Conservation (phyloP, 2,888 invertebrate genomes). For the Chymomyza procnemis region DNA sequence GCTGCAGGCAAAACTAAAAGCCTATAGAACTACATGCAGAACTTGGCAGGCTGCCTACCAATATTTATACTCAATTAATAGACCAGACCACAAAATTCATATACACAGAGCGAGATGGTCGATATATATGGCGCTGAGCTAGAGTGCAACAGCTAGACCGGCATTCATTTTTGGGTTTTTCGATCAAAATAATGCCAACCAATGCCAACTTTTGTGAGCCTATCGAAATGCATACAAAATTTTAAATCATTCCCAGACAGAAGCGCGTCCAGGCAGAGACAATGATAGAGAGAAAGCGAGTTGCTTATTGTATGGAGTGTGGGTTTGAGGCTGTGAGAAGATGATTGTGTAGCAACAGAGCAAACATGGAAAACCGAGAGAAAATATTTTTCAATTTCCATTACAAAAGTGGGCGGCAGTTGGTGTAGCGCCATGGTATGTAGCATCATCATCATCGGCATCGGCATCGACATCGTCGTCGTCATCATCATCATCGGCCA, state of each 20-base stretch:
- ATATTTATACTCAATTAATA: conserved; percentile 68
- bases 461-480: conserved; percentile 20
- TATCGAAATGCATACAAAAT: conserved; percentile 38
- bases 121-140: too few species aligned
- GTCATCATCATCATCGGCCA: conserved; percentile 13
- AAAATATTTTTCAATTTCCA: conserved; percentile 69
- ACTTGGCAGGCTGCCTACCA: conserved; percentile 27
- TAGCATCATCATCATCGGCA: neutral
- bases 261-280: neutral
- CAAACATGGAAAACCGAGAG: conserved; percentile 54
- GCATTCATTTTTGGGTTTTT: conserved; percentile 54
- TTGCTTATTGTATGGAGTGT: too few species aligned
- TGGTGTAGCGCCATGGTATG: neutral
- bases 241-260: conserved; percentile 45
- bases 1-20: neutral
- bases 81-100: conserved; percentile 35
- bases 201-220: conserved; percentile 28
- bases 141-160: neutral
- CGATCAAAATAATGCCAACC: conserved; percentile 60
- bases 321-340: neutral
- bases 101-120: neutral
- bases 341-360: conserved; percentile 18
- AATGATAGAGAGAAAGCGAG: neutral
- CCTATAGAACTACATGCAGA: neutral
- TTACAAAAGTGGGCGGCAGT: conserved; percentile 53